Evolutionary conservation across 2,888 invertebrate genomes (phyloP).

Genomic region (Charanyca ferruginea): DNA sequence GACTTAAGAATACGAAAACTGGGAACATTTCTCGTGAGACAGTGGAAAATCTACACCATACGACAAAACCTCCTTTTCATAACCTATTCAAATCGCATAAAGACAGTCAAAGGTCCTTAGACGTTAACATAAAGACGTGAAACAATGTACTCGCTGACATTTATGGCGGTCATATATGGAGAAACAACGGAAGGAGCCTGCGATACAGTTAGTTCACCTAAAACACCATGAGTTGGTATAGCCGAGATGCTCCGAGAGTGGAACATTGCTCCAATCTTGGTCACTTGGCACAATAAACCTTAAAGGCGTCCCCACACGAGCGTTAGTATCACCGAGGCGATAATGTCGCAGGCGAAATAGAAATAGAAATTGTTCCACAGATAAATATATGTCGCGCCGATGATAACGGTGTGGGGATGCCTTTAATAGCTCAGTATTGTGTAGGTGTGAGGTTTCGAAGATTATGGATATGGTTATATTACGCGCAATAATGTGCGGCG

Average conservation of each 20-base stretch:
- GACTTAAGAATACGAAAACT: conserved; percentile 4
- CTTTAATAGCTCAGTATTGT: conserved; percentile 44
- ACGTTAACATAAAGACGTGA: conserved; percentile 54
- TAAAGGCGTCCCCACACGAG: conserved; percentile 10
- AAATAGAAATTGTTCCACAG: too few species aligned
- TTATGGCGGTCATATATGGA: conserved; percentile 67
- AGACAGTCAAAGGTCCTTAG: conserved; percentile 55
- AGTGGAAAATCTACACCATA: conserved; percentile 11
- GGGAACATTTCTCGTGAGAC: conserved; percentile 28
- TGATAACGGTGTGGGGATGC: too few species aligned
- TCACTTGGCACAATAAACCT: conserved; percentile 67
- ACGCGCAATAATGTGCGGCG: conserved; percentile 38
- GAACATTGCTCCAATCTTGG: conserved; percentile 78
- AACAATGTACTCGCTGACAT: conserved; percentile 62
- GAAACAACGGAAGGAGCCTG: conserved; percentile 74
- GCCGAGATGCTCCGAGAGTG: conserved; percentile 80
- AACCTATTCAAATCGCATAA: conserved; percentile 53
- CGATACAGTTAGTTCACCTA: conserved; percentile 82
- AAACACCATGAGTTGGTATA: conserved; percentile 73
- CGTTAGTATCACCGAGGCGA: too few species aligned
- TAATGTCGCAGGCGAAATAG: too few species aligned
- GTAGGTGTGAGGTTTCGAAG: conserved; percentile 43
- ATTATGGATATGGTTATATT: conserved; percentile 50
- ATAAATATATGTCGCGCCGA: too few species aligned
- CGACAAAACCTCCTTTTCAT: conserved; percentile 36